Percentiles rank a stretch among this genome's conserved stretches.
Conservation (phyloP, 2,113 vertebrate genomes). For the Semicossyphus pulcher region DNA sequence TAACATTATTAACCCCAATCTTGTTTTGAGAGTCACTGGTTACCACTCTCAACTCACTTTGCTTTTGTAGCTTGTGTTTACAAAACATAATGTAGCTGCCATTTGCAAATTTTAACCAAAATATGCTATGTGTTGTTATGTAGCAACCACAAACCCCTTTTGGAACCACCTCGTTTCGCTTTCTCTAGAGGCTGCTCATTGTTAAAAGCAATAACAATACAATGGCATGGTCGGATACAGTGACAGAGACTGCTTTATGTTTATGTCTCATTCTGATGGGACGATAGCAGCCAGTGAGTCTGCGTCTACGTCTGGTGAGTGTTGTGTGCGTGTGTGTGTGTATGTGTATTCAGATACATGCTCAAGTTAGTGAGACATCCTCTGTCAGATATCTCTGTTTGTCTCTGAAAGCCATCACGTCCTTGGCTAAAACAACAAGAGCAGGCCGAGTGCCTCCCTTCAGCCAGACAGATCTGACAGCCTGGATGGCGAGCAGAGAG, state of each 20-base stretch:
- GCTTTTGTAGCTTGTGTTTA: too few species aligned
- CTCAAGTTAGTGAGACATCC: conserved; percentile 64
- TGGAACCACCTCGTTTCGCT: not conserved
- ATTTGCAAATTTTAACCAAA: too few species aligned
- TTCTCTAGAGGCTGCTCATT: not conserved
- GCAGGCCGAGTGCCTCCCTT: conserved; percentile 52
- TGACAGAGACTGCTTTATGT: conserved; percentile 1
- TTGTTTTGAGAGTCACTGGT: too few species aligned
- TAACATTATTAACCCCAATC: too few species aligned
- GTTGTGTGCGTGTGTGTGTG: conserved; percentile 19
- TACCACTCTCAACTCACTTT: too few species aligned
- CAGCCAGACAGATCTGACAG: conserved; percentile 65
- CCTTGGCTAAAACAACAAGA: conserved; percentile 83
- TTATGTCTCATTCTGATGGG: conserved; percentile 28
- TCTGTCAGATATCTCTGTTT: conserved; percentile 76
- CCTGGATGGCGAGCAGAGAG: conserved; percentile 34
- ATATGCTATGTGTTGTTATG: too few species aligned
- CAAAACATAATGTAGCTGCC: too few species aligned
- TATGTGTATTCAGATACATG: conserved; percentile 40
- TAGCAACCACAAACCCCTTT: not conserved
- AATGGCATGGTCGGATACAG: conserved; percentile 14
- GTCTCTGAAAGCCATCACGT: conserved; percentile 79
- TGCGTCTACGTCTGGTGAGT: conserved; percentile 14
- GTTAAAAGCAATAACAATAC: conserved; percentile 47
- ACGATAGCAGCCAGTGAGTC: conserved; percentile 26